Conservation (phyloP, 2,797 vertebrate genomes). For the Epinephelus awoara region DNA sequence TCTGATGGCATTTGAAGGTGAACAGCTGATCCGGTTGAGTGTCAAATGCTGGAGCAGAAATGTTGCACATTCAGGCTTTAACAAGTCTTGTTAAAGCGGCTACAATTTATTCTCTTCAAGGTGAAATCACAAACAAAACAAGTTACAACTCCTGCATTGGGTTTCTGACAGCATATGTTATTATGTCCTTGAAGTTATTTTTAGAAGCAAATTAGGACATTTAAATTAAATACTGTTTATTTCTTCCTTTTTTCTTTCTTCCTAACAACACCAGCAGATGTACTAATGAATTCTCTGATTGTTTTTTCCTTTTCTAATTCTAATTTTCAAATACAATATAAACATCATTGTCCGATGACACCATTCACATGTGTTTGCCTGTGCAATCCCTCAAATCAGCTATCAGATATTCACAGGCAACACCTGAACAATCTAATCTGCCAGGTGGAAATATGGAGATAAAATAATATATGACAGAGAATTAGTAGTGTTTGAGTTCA, state of each 20-base stretch:
- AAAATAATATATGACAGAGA: slow-evolving; percentile 47
- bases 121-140: slow-evolving; percentile 9
- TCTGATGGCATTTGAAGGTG: not conserved
- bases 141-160: not conserved
- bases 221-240: not conserved
- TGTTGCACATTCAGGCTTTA: not conserved
- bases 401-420: slow-evolving; percentile 41
- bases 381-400: slow-evolving; percentile 23
- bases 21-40: not conserved
- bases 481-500: slow-evolving; percentile 53
- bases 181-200: slow-evolving; percentile 13
- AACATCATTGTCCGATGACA: not conserved
- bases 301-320: not conserved
- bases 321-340: slow-evolving; percentile 17
- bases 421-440: slow-evolving; percentile 36
- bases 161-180: not conserved
- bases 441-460: slow-evolving; percentile 37
- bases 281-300: not conserved
- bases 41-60: not conserved
- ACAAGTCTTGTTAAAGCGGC: not conserved
- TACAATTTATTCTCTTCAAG: slow-evolving; percentile 19
- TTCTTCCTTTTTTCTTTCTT: not conserved
- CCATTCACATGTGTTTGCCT: not conserved
- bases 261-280: not conserved
- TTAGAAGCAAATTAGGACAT: not conserved